Evolutionary conservation across 2,888 invertebrate species (phyloP).

Genomic region (Onchidella celtica): DNA sequence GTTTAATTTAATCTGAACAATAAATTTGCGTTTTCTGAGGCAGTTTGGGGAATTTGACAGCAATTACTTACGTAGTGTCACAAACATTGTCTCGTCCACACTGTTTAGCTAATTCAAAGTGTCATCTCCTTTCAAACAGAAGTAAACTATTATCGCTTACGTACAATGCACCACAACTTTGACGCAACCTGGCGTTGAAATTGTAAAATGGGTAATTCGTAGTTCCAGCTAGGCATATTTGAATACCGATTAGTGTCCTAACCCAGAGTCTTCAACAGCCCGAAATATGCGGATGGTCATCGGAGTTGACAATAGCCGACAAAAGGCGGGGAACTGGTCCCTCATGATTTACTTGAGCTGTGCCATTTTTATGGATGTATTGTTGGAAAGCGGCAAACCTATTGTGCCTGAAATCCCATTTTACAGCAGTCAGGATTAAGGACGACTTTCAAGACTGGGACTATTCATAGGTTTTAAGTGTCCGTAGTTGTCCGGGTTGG

Average conservation of each 20-base stretch:
- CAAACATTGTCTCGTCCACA: no score
- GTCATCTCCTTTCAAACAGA: no score
- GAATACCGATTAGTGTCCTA: not conserved
- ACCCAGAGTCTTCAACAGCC: not conserved
- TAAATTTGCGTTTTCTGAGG: no score
- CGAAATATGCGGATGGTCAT: not conserved
- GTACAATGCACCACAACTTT: no score
- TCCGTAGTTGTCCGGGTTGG: not conserved
- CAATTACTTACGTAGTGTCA: no score
- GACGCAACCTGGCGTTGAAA: no score
- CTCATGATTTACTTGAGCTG: not conserved
- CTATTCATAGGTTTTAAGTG: not conserved
- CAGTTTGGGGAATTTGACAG: no score
- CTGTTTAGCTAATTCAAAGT: no score
- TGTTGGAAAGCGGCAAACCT: not conserved
- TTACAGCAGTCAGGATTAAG: not conserved
- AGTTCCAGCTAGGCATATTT: no score
- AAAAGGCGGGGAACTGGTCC: not conserved
- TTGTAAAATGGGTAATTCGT: no score
- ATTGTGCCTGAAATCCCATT: not conserved
- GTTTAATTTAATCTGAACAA: no score
- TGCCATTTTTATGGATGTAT: not conserved
- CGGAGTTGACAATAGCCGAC: not conserved
- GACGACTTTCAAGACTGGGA: not conserved
- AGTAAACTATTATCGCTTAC: no score